These are phyloP conservation scores for Theretra japonica DNA, from an alignment of 2,888 invertebrate genomes.

Conservation along the genomic window DNA sequence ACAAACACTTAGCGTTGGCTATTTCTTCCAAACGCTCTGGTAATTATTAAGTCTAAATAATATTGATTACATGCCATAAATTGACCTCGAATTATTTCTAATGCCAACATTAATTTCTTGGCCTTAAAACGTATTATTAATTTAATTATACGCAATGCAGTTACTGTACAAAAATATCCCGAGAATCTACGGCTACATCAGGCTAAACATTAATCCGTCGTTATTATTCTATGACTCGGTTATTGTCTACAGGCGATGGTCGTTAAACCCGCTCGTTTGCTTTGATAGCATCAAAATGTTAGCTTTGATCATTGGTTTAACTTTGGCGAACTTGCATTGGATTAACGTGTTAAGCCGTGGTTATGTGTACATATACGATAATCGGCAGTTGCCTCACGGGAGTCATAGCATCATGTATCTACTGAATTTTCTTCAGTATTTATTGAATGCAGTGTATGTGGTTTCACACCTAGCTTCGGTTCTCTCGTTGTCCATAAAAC, in stretches of 20 bases:
- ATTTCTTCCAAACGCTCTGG: too few species aligned
- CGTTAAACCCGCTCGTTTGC: background rate
- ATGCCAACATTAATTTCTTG: too few species aligned
- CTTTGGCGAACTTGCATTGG: background rate
- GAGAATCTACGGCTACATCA: background rate
- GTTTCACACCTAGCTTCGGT: too few species aligned
- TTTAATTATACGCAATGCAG: background rate
- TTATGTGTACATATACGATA: background rate
- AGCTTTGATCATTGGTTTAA: constrained; percentile 6
- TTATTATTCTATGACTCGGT: too few species aligned
- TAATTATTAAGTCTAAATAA: too few species aligned
- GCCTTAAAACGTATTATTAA: background rate
- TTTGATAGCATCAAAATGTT: constrained; percentile 1
- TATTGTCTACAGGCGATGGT: background rate
- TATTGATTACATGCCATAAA: too few species aligned
- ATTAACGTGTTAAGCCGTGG: background rate
- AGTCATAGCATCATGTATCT: too few species aligned
- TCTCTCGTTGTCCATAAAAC: too few species aligned
- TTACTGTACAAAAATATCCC: background rate
- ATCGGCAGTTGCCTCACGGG: background rate
- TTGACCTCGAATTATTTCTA: too few species aligned
- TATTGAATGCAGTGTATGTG: too few species aligned
- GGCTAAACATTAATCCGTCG: background rate
- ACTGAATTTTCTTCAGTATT: too few species aligned
- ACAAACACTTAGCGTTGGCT: too few species aligned